Percentiles rank a stretch among this genome's conserved stretches.
These are phyloP conservation scores for Philotrypesis tridentata DNA, from an alignment of 1,140 invertebrate genomes.

Conservation along the genomic window DNA sequence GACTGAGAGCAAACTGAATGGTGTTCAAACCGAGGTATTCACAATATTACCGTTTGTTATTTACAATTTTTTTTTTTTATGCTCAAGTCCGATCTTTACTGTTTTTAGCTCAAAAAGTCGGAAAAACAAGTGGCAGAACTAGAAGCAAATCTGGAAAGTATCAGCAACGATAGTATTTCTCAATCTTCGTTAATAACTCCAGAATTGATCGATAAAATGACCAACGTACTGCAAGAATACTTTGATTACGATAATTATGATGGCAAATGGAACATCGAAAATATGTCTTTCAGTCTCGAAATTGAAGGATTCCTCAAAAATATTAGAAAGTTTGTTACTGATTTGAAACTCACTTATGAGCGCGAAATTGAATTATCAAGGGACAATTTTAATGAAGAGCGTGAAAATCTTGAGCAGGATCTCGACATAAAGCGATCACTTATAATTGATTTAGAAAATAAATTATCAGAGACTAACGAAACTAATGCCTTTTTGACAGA, in stretches of 20 bases:
- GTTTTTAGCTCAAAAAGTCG: constrained; percentile 44
- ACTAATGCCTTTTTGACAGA: constrained; percentile 55
- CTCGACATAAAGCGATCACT: constrained; percentile 51
- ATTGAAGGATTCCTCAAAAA: constrained; percentile 54
- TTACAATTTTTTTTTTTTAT: not conserved
- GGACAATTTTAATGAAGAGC: constrained; percentile 57
- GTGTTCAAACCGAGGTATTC: constrained; percentile 36
- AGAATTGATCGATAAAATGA: constrained; percentile 33
- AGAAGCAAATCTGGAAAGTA: constrained; percentile 42
- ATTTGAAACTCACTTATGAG: constrained; percentile 52
- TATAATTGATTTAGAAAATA: constrained; percentile 53
- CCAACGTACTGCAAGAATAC: constrained; percentile 32
- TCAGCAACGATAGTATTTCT: constrained; percentile 21
- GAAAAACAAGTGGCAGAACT: constrained; percentile 40
- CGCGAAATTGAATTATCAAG: constrained; percentile 49
- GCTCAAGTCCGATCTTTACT: not conserved
- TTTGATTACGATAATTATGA: constrained; percentile 43
- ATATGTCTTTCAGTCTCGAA: constrained; percentile 43
- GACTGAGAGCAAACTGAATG: constrained; percentile 49
- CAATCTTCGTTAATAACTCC: not conserved
- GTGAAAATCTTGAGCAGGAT: constrained; percentile 55
- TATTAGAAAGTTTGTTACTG: constrained; percentile 46
- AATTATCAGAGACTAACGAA: constrained; percentile 53
- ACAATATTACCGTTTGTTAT: not conserved
- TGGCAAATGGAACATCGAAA: constrained; percentile 41